These are phyloP conservation scores for Charanyca ferruginea DNA, from an alignment of 2,888 invertebrate genomes.

Conservation along the genomic window DNA sequence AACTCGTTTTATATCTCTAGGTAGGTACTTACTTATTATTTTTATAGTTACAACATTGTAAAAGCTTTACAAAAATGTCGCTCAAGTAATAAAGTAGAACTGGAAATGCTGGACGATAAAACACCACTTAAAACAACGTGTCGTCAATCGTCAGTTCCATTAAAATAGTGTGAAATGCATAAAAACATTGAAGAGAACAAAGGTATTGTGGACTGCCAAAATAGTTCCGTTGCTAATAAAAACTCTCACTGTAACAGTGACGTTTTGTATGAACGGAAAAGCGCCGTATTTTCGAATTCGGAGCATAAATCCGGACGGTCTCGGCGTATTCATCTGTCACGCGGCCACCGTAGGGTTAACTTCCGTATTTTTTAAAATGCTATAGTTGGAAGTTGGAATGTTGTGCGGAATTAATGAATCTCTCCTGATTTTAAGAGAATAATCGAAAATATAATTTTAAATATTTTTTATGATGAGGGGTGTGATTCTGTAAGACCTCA, in stretches of 20 bases:
- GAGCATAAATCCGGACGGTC: slow-evolving; percentile 61
- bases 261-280: slow-evolving; percentile 43
- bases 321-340: slow-evolving; percentile 52
- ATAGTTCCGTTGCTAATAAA: slow-evolving; percentile 54
- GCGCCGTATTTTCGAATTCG: slow-evolving; percentile 65
- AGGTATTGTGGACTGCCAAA: slow-evolving; percentile 22
- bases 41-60: slow-evolving; percentile 23
- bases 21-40: slow-evolving; percentile 4
- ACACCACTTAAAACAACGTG: slow-evolving; percentile 27
- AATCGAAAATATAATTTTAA: neutral
- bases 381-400: neutral
- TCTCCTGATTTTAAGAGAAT: neutral
- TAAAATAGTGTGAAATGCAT: slow-evolving; percentile 32
- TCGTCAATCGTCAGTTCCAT: slow-evolving; percentile 17
- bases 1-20: slow-evolving; percentile 22
- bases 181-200: slow-evolving; percentile 27
- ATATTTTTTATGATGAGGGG: no score
- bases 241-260: slow-evolving; percentile 56
- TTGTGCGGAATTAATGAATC: neutral
- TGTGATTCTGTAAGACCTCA: no score
- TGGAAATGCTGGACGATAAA: slow-evolving; percentile 29
- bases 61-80: slow-evolving; percentile 17
- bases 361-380: slow-evolving; percentile 26
- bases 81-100: neutral
- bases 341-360: slow-evolving; percentile 45